These are phyloP conservation scores for Tetranychus truncatus DNA, from an alignment of 2,888 invertebrate species.

Conservation along the genomic window DNA sequence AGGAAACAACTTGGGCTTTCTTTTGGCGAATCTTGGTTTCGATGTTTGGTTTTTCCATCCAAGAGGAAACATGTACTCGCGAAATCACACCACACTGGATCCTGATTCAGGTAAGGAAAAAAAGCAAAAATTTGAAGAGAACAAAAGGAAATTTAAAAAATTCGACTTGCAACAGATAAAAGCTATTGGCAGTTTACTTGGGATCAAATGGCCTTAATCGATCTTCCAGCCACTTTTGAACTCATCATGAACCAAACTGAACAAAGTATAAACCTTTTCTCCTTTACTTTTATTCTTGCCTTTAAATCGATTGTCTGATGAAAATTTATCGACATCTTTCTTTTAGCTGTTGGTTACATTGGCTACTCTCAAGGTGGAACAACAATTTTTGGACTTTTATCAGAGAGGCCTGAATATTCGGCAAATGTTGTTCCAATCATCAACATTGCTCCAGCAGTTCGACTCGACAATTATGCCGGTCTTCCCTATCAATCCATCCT, in stretches of 20 bases:
- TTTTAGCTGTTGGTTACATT: background rate
- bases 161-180: background rate
- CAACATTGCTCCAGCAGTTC: background rate
- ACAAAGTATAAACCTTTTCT: background rate
- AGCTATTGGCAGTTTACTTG: background rate
- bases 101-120: background rate
- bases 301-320: background rate
- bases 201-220: background rate
- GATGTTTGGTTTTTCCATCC: background rate
- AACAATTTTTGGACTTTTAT: background rate
- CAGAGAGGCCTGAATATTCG: background rate
- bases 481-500: background rate
- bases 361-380: background rate
- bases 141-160: background rate
- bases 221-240: background rate
- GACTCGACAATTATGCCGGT: background rate
- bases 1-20: background rate
- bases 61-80: background rate
- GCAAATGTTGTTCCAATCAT: background rate
- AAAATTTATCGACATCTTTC: background rate
- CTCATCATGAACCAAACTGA: background rate
- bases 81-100: background rate
- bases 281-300: background rate
- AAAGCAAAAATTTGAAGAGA: background rate
- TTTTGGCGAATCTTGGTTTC: background rate